Conservation (phyloP, 37 sponge, comb jelly and placozoan genomes). For the Mnemiopsis leidyi region DNA sequence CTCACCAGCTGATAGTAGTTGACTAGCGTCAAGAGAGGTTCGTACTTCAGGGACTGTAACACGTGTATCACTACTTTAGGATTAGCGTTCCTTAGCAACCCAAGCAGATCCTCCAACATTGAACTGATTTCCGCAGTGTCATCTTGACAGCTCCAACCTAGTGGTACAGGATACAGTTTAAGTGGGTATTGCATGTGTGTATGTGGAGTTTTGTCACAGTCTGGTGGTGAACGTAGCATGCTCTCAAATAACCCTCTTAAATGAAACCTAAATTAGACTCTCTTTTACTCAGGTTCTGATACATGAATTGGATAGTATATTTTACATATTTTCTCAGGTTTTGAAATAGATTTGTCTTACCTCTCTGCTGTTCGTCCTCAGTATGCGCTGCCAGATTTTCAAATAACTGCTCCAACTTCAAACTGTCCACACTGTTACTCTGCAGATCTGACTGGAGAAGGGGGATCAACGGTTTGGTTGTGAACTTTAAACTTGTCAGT, state of each 20-base stretch:
- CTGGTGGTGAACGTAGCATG: too few species aligned
- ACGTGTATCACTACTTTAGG: conserved; percentile 32
- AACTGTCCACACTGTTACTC: not conserved
- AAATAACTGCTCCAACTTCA: conserved; percentile 38
- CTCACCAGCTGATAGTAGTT: conserved; percentile 46
- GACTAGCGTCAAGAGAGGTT: conserved; percentile 38
- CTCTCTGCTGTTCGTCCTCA: conserved; percentile 54
- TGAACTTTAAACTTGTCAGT: too few species aligned
- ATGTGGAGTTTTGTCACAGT: too few species aligned
- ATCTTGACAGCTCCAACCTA: conserved; percentile 58
- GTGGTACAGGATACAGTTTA: too few species aligned
- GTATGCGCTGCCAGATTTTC: not conserved
- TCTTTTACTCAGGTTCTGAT: too few species aligned
- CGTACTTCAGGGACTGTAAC: conserved; percentile 5
- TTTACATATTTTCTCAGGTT: too few species aligned
- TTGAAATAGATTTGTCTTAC: not conserved
- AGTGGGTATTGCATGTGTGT: too few species aligned
- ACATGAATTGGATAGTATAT: too few species aligned
- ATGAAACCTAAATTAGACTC: too few species aligned
- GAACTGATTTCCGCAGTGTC: conserved; percentile 30
- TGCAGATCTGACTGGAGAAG: not conserved
- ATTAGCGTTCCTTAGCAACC: conserved; percentile 11
- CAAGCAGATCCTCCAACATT: not conserved
- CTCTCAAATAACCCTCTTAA: too few species aligned
- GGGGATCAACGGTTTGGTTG: too few species aligned